Conservation (phyloP, 2,888 invertebrate genomes). For the Heliconius charithonia region DNA sequence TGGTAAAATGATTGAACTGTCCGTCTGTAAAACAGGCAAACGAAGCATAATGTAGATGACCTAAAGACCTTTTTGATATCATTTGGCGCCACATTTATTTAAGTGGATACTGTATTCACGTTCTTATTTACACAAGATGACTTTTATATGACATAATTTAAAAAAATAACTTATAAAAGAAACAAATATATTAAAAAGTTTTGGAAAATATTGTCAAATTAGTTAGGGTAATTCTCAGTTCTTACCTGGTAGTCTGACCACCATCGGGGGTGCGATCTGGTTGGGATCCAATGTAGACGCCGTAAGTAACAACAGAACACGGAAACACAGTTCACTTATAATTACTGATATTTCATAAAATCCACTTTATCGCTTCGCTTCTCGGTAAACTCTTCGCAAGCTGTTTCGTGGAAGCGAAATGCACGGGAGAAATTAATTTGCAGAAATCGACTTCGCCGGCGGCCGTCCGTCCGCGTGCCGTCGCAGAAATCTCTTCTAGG, state of each 20-base stretch:
- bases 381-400: constrained; percentile 81
- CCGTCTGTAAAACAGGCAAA: constrained; percentile 20
- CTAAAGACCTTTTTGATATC: constrained; percentile 51
- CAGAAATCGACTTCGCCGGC: constrained; percentile 72
- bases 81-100: constrained; percentile 49
- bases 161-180: neutral
- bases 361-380: constrained; percentile 80
- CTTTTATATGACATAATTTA: constrained; percentile 36
- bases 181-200: neutral
- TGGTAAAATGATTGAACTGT: neutral
- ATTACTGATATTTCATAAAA: constrained; percentile 81
- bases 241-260: constrained; percentile 82
- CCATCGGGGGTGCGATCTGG: constrained; percentile 78
- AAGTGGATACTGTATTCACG: constrained; percentile 19
- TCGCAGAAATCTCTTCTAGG: constrained; percentile 74
- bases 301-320: constrained; percentile 72
- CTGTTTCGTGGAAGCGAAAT: constrained; percentile 79
- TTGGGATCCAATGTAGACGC: constrained; percentile 83
- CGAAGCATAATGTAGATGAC: constrained; percentile 47
- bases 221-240: constrained; percentile 7
- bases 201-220: too few relatives aligned
- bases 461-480: constrained; percentile 68
- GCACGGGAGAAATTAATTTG: constrained; percentile 81
- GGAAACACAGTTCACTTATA: constrained; percentile 78
- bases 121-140: constrained; percentile 37